phyloP scores from a whole-genome alignment of 1,140 invertebrate genomes.

The Hestina assimilis region DNA sequence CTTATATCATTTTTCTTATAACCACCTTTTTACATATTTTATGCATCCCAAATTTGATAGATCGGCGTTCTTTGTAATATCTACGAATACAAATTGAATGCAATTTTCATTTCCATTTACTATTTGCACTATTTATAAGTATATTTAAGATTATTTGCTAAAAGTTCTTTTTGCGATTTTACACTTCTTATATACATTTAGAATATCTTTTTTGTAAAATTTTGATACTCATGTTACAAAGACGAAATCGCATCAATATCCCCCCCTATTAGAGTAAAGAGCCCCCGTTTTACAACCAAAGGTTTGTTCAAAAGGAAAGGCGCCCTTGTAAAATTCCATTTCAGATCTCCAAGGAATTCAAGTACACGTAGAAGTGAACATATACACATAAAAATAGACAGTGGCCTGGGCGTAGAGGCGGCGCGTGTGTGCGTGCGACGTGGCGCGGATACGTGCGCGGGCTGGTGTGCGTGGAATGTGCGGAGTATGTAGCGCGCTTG shows the following conservation, averaged over 20 bases:
- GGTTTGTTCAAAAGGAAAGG: slow-evolving; percentile 65
- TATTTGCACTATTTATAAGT: too few species aligned
- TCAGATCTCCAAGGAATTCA: slow-evolving; percentile 69
- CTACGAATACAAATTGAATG: too few species aligned
- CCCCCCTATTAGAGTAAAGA: slow-evolving; percentile 52
- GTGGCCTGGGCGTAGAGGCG: slow-evolving; percentile 45
- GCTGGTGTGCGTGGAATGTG: slow-evolving; percentile 53
- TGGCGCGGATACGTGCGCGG: slow-evolving; percentile 31
- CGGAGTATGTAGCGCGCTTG: slow-evolving; percentile 22
- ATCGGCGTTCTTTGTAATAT: too few species aligned
- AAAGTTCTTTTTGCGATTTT: too few species aligned
- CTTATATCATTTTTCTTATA: too few species aligned
- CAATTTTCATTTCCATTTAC: too few species aligned
- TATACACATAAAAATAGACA: slow-evolving; percentile 54
- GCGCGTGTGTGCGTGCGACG: slow-evolving; percentile 51
- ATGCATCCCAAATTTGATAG: too few species aligned
- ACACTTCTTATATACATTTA: too few species aligned
- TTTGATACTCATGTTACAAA: too few species aligned
- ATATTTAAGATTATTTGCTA: too few species aligned
- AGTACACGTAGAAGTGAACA: slow-evolving; percentile 40
- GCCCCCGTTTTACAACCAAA: slow-evolving; percentile 58
- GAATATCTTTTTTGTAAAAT: too few species aligned
- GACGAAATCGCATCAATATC: slow-evolving; percentile 24
- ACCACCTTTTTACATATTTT: too few species aligned
- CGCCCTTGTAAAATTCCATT: slow-evolving; percentile 72